These are phyloP conservation scores for Grallaria varia DNA, from an alignment of 2,113 vertebrate genomes.

Conservation along the genomic window DNA sequence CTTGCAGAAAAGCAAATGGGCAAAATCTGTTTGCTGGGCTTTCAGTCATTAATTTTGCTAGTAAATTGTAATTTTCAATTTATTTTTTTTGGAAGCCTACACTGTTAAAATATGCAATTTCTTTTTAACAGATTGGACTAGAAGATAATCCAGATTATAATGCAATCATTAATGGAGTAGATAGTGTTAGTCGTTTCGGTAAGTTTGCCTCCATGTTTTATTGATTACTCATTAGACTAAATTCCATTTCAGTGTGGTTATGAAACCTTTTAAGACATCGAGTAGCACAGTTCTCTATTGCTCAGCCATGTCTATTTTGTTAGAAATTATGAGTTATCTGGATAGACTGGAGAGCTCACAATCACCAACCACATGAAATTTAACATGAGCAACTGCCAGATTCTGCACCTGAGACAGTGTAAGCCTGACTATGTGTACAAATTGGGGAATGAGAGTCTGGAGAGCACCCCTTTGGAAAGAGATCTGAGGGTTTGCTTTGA, in stretches of 20 bases:
- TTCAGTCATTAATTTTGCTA: not conserved
- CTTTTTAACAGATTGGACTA: conserved; percentile 78
- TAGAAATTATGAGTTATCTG: not conserved
- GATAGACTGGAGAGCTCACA: not conserved
- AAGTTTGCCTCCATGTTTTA: conserved; percentile 34
- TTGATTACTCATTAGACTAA: not conserved
- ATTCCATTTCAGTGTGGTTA: not conserved
- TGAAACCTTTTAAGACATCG: not conserved
- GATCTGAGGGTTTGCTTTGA: not conserved
- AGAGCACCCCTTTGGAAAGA: not conserved
- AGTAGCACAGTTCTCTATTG: not conserved
- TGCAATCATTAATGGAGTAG: conserved; percentile 83
- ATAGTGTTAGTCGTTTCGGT: conserved; percentile 92
- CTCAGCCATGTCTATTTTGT: not conserved
- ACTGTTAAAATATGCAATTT: conserved; percentile 19
- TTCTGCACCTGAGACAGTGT: not conserved
- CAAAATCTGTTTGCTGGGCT: not conserved
- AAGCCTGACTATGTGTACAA: not conserved
- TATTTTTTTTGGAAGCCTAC: not conserved
- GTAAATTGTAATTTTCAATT: not conserved
- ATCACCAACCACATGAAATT: not conserved
- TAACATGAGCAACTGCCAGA: not conserved
- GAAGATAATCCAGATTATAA: conserved; percentile 88
- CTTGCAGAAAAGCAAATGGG: not conserved
- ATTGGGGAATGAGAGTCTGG: not conserved